Evolutionary conservation across 2,797 vertebrate genomes (phyloP), one percentile per base, ranked within the genome.

Genomic region (Rhincodon typus): DNA sequence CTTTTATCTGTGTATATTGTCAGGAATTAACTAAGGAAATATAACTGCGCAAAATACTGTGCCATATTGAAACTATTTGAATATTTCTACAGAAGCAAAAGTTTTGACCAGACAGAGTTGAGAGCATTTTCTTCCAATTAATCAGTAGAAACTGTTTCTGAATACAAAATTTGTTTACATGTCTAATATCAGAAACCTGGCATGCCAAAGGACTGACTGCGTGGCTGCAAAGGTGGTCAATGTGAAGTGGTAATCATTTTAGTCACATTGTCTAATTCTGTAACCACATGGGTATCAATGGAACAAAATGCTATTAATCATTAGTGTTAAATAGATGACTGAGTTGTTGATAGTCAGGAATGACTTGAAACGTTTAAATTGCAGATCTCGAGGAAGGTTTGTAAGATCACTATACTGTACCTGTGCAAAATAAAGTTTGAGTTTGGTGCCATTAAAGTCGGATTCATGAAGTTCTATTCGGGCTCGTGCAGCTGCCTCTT

Each of bases 371-470:
- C 62, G 34, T 66, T 91, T 34, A 66, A 15, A 53, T 25, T 42
- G 15, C 27, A 88, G 27, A 57, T 13, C n/a, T 23, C 21, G 25
- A 21, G 7, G 42, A 46, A 23, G 38, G 42, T 84, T 42, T 46
- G 42, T 46, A 23, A 84, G 82, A 25, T 23, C n/a, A 25, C 3
- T 8, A 66, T 8, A 87, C 96, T 96, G 96, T 97, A 99, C 99
- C 98, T 99, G 99, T 87, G 99, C 99, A 62, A 99, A 99, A 97
- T 99, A 99, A 27, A 99, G 98, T 96, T 99, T 98, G 96, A 99
- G 98, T 97, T 99, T 99, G 96, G 98, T 97, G n/a, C 99, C 99
- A 0, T 97, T 98, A 97, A 99, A 99, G 96, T 99, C 98, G 0
- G 98, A 98, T 96, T 99, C 99, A 0, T 99, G 99, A 50, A 99